phyloP scores from a whole-genome alignment of 1,140 invertebrate genomes.

The Diachasmimorpha longicaudata region DNA sequence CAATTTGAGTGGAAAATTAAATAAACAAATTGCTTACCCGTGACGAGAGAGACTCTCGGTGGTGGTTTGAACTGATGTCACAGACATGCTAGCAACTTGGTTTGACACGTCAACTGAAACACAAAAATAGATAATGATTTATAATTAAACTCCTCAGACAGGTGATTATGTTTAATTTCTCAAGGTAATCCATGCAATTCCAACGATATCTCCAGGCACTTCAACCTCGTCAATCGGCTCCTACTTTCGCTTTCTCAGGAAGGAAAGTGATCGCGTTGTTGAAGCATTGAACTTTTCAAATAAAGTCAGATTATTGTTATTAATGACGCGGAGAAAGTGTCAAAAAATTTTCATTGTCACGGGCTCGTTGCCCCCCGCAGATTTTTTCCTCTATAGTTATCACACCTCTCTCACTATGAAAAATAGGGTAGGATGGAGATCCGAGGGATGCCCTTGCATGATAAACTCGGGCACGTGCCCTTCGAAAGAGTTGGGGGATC shows the following conservation, averaged over 20 bases:
- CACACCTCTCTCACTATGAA: background rate
- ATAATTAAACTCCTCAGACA: background rate
- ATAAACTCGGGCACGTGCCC: background rate
- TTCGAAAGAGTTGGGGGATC: background rate
- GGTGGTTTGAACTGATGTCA: slow-evolving; percentile 46
- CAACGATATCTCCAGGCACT: background rate
- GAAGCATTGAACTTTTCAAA: too few species aligned
- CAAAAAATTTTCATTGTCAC: too few species aligned
- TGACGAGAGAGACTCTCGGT: slow-evolving; percentile 52
- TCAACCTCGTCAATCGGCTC: background rate
- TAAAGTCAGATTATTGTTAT: too few species aligned
- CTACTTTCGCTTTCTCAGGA: background rate
- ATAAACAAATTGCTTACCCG: slow-evolving; percentile 40
- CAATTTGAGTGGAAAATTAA: too few species aligned
- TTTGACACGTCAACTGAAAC: slow-evolving; percentile 43
- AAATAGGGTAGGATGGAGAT: background rate
- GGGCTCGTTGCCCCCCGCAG: too few species aligned
- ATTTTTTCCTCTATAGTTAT: too few species aligned
- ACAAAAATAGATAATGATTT: slow-evolving; percentile 8
- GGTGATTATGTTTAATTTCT: background rate
- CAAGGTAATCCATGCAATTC: background rate
- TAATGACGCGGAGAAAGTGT: too few species aligned
- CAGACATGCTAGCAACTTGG: slow-evolving; percentile 46
- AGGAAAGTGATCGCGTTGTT: background rate
- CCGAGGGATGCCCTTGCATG: background rate